These are phyloP conservation scores for Okamejei kenojei DNA, from an alignment of 2,797 vertebrate genomes.

Conservation along the genomic window DNA sequence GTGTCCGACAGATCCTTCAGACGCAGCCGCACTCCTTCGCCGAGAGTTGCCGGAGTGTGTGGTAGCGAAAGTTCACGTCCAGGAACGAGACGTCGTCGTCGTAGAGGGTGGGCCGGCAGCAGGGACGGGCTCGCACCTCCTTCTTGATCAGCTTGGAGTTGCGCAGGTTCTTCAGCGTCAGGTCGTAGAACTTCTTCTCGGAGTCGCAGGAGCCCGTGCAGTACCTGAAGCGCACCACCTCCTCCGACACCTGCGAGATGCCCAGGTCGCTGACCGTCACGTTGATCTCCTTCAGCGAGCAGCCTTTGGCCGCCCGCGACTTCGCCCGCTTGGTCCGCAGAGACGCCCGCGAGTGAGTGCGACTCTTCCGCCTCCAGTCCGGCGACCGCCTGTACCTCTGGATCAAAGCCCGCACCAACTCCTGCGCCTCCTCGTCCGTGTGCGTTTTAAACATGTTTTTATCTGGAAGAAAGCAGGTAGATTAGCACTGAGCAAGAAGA, in stretches of 20 bases:
- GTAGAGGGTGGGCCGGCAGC: conserved; percentile 81
- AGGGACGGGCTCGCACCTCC: conserved; percentile 72
- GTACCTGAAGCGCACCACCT: conserved; percentile 83
- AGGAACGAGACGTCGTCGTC: conserved; percentile 82
- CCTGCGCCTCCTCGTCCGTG: conserved; percentile 80
- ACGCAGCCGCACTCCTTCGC: conserved; percentile 87
- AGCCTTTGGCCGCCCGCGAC: conserved; percentile 45
- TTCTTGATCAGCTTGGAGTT: conserved; percentile 59
- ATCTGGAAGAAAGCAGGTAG: conserved; percentile 49
- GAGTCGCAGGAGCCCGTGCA: conserved; percentile 81
- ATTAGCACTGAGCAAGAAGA: not conserved
- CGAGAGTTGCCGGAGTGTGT: conserved; percentile 80
- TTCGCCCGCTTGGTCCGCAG: conserved; percentile 26
- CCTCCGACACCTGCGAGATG: conserved; percentile 81
- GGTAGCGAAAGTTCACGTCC: conserved; percentile 73
- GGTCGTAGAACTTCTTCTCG: conserved; percentile 77
- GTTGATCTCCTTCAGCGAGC: conserved; percentile 72
- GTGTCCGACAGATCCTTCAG: conserved; percentile 52
- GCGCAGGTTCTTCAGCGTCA: conserved; percentile 75
- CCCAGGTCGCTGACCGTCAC: conserved; percentile 85
- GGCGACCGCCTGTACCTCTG: conserved; percentile 58
- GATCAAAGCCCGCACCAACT: conserved; percentile 69
- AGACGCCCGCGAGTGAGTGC: conserved; percentile 48
- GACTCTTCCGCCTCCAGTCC: conserved; percentile 50
- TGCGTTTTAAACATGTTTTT: conserved; percentile 81